These are phyloP conservation scores for Crotalus helleri DNA, from an alignment of 2,113 vertebrate genomes.

Conservation along the genomic window DNA sequence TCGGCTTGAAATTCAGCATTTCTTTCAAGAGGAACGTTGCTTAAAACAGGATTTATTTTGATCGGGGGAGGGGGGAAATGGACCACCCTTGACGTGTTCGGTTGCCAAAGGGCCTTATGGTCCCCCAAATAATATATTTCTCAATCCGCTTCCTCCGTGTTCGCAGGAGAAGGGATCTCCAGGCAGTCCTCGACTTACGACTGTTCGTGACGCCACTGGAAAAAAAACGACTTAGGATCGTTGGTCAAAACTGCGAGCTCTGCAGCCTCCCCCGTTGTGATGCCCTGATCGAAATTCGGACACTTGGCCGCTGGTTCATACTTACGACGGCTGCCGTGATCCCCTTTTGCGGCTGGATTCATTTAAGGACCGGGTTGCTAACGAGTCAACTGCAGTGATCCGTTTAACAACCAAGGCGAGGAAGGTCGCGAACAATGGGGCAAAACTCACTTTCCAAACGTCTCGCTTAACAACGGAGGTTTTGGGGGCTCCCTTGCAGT, in stretches of 20 bases:
- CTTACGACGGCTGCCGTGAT: too few species aligned
- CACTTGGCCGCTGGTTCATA: too few species aligned
- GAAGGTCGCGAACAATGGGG: background rate
- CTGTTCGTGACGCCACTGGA: too few species aligned
- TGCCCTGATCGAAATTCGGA: too few species aligned
- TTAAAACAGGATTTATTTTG: background rate
- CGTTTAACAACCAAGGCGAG: background rate
- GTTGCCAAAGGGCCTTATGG: background rate
- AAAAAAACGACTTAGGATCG: too few species aligned
- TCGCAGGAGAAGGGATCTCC: background rate
- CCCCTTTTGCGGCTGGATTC: background rate
- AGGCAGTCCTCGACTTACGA: background rate
- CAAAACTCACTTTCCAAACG: too few species aligned
- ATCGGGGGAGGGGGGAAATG: rapidly evolving
- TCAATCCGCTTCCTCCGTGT: background rate
- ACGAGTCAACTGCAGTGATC: background rate
- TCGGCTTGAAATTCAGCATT: background rate
- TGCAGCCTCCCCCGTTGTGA: background rate
- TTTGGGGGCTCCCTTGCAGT: background rate
- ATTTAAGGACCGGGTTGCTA: background rate
- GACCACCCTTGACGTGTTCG: background rate
- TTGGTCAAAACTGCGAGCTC: too few species aligned
- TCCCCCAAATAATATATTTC: background rate
- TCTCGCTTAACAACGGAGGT: background rate
- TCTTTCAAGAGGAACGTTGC: background rate